Base-by-base conservation (phyloP, 2,797 vertebrate genomes). In the Neosilurus hyrtlii region DNA sequence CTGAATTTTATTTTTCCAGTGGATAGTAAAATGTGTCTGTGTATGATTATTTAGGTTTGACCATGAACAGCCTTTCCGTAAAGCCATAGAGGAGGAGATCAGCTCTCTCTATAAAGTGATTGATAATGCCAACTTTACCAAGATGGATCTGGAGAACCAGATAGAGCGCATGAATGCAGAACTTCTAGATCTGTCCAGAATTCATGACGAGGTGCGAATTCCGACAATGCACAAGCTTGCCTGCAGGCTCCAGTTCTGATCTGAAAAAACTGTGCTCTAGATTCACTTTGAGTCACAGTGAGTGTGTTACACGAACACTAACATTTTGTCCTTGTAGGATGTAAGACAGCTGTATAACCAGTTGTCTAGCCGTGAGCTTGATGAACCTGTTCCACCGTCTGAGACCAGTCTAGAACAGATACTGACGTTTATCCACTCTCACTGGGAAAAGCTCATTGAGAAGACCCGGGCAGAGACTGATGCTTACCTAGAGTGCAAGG, bases 371-470 rank as follows among this genome's bases (percentile, higher is more conserved):
- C 94, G 91, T 52, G 95, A 97, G 81, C 89, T 95, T 86, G 96
- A 98, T 70, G 94, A 96, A 79, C 90, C 93, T 0, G 95, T 96
- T 9, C 90, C 94, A 57, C 94, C 95, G 37, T 89, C 95, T 59
- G 93, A 96, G 86, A 95, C 94, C 63, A 95, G 95, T 82, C 93
- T 99, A 90, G 96, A 97, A 9, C 95, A 96, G 87, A 96, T 99
- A 89, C 92, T 99, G 85, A 93, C 93, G 88, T 94, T 93, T 67
- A 97, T 98, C 88, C 90, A 96, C 88, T 94, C 92, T 88, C 96
- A 96, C 89, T 98, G 96, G 97, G 96, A 99, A 90, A 96, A 92
- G 89, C 94, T 96, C 66, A 95, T 95, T 0, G 96, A 97, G 90
- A 95, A 92, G 92, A 97, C 95, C 85, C 92, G 94, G 7, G 90